Base-by-base conservation (phyloP, 2,888 invertebrate genomes). In the Apotomis capreana region DNA sequence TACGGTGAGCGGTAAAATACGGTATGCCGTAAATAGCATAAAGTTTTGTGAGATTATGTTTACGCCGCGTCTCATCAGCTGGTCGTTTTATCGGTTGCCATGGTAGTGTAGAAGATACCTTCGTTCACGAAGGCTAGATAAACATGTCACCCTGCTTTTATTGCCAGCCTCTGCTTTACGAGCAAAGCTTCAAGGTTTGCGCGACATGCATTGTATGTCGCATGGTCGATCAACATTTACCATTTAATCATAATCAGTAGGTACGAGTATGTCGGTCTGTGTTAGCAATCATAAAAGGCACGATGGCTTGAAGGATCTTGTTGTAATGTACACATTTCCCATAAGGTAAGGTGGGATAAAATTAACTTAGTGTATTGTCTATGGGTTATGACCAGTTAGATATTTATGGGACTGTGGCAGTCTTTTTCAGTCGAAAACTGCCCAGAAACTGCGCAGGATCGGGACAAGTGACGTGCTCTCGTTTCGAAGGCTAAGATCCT, bases 1-100 rank as follows among this genome's bases (percentile, higher is more conserved):
- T 77, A 78, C 75, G 74, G 75, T 76, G 76, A 76, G 61, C 55
- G 69, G 75, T 72, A 80, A 83, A 82, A 81, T 83, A 84, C 79
- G 77, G 78, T 76, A 58, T 81, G 78, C 78, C 80, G 82, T 86
- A 86, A 87, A 83, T 78, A 75, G 79, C 78, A 57, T n/a, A 67
- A 71, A 49, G 57, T 49, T 62, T 61, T 54, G 67, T 57, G 67
- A 71, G 67, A 67, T 67, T 57, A 84, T 84, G 79, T 84, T 83
- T 81, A 81, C 80, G 81, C 82, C 79, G 79, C 76, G 82, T 85
- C 84, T 85, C 83, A 84, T 87, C 84, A 84, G 78, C 76, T 74
- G 70, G 60, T 75, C 73, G 74, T 84, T 86, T 87, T 85, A 86
- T 84, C 79, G 83, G 81, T 64, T 70, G 74, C 60, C 71, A 67